These are phyloP conservation scores for Hypercompe scribonia DNA, from an alignment of 2,888 invertebrate genomes.

Conservation along the genomic window DNA sequence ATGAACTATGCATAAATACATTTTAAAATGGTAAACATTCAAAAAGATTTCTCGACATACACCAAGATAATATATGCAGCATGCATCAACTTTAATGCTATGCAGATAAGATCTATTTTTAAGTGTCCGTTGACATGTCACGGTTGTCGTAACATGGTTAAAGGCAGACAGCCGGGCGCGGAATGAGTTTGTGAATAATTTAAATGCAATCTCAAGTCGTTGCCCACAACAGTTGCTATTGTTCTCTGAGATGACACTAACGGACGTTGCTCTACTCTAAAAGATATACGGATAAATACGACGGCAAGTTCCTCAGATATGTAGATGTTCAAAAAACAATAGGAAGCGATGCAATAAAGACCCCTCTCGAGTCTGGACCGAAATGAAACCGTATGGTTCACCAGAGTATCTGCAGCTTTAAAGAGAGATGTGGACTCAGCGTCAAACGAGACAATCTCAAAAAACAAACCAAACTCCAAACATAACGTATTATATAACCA, in stretches of 20 bases:
- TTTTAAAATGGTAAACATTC: conserved; percentile 64
- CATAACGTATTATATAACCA: too few species aligned
- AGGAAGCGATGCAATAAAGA: too few species aligned
- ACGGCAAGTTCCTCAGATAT: too few species aligned
- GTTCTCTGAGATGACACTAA: conserved; percentile 62
- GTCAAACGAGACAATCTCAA: too few species aligned
- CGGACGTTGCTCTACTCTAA: conserved; percentile 69
- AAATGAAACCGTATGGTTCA: too few species aligned
- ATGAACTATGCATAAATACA: conserved; percentile 74
- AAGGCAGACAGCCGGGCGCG: conserved; percentile 78
- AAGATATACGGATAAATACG: too few species aligned
- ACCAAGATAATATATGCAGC: conserved; percentile 34
- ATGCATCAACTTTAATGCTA: conserved; percentile 22
- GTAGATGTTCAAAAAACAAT: too few species aligned
- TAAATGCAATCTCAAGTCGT: conserved; percentile 81
- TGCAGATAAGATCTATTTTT: conserved; percentile 47
- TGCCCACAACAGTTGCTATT: conserved; percentile 80
- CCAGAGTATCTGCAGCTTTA: too few species aligned
- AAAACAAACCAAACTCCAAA: too few species aligned
- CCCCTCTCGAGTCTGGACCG: too few species aligned
- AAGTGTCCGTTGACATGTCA: conserved; percentile 22
- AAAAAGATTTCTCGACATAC: conserved; percentile 53
- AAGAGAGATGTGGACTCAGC: too few species aligned
- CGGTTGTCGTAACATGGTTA: conserved; percentile 64
- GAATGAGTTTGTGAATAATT: conserved; percentile 85